Percentiles rank a stretch among this genome's conserved stretches.
phyloP scores from a whole-genome alignment of 2,113 vertebrate species.

The Leuciscus idus region DNA sequence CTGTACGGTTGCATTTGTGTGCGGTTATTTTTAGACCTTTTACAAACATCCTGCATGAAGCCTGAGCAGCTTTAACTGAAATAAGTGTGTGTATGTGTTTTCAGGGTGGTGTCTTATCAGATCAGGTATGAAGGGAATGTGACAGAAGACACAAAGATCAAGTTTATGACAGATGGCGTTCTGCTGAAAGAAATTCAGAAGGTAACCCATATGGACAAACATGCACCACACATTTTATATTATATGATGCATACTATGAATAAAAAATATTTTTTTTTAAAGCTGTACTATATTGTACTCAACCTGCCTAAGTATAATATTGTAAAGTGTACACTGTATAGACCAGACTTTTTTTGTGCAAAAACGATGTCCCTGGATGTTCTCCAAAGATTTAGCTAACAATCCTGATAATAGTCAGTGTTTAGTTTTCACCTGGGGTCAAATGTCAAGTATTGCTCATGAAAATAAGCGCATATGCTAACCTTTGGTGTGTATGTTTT shows the following conservation, averaged over 20 bases:
- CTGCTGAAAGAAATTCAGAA: conserved; percentile 95
- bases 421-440: neutral
- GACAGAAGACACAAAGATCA: conserved; percentile 88
- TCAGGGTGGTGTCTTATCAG: conserved; percentile 92
- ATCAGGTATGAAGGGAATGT: conserved; percentile 95
- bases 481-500: neutral
- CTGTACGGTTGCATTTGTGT: neutral
- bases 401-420: neutral
- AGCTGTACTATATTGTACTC: neutral
- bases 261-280: neutral
- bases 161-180: conserved; percentile 98
- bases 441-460: neutral
- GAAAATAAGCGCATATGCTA: neutral
- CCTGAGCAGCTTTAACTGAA: neutral
- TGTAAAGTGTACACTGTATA: no score
- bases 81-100: conserved; percentile 41
- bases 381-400: neutral
- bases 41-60: neutral
- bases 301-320: no score
- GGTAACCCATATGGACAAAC: conserved; percentile 68
- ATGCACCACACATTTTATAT: neutral
- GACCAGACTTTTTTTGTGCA: neutral
- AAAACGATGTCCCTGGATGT: no score
- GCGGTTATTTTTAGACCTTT: neutral
- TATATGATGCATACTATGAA: neutral